Evolutionary conservation across 2,113 vertebrate species (phyloP).

Genomic region (Baryphthengus martii): DNA sequence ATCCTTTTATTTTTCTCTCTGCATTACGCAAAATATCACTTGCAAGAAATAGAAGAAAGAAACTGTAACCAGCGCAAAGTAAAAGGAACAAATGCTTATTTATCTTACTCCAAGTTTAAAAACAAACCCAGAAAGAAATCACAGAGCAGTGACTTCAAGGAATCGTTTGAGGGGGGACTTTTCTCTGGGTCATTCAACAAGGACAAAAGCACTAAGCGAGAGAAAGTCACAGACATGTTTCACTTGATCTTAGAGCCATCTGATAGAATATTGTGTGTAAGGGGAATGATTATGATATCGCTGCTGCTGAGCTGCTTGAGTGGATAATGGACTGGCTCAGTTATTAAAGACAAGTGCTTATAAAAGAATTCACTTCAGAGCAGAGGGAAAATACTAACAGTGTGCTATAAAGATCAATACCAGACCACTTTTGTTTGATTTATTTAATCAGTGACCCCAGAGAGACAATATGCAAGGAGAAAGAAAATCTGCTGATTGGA

Average conservation of each 20-base stretch:
- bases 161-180: background rate
- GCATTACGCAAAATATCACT: background rate
- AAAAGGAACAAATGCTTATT: background rate
- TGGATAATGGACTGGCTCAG: background rate
- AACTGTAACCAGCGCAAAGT: background rate
- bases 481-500: slow-evolving; percentile 2
- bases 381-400: background rate
- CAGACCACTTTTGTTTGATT: slow-evolving; percentile 13
- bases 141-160: background rate
- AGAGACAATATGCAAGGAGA: background rate
- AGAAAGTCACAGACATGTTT: background rate
- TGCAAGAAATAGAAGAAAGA: background rate
- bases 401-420: slow-evolving; percentile 15
- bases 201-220: background rate
- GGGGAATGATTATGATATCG: background rate
- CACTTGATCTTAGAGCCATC: background rate
- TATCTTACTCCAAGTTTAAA: background rate
- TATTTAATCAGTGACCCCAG: slow-evolving; percentile 25
- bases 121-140: background rate
- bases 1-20: background rate
- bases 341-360: slow-evolving; percentile 39
- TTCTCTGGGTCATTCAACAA: background rate
- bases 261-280: background rate
- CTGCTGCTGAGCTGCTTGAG: background rate
- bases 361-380: slow-evolving; percentile 32